A percentile compares a stretch with the other conserved stretches of the same genome.
Evolutionary conservation across 2,888 invertebrate genomes (phyloP).

Genomic region (Pheosia gnoma): DNA sequence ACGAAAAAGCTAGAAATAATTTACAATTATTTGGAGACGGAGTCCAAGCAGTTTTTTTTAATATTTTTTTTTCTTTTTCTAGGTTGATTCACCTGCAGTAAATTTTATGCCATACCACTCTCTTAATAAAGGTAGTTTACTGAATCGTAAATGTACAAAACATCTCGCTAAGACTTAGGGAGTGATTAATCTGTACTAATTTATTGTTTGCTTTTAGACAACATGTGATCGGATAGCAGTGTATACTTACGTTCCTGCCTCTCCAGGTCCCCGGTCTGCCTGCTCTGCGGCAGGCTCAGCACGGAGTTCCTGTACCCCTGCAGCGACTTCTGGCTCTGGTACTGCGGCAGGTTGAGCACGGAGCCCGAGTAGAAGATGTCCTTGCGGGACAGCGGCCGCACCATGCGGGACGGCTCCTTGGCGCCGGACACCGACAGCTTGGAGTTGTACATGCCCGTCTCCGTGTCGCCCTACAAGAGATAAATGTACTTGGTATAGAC

Average conservation of each 20-base stretch:
- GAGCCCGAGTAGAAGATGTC: conserved; percentile 99
- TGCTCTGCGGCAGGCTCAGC: conserved; percentile 90
- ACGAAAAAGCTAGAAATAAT: no score
- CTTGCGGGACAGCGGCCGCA: conserved; percentile 95
- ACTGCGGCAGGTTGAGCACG: conserved; percentile 96
- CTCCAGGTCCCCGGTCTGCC: conserved; percentile 86
- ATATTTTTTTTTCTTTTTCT: no score
- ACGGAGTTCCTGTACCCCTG: conserved; percentile 96
- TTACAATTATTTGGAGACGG: no score
- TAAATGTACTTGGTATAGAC: not conserved
- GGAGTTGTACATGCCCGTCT: conserved; percentile 86
- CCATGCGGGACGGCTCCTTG: conserved; percentile 85
- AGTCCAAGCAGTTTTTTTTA: no score
- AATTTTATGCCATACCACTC: no score
- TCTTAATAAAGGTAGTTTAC: no score
- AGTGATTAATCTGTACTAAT: no score
- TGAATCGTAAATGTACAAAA: no score
- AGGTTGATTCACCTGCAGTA: no score
- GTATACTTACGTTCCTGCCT: conserved; percentile 87
- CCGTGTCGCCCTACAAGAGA: conserved; percentile 80
- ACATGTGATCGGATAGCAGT: no score
- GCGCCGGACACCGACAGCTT: conserved; percentile 85
- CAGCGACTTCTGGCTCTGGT: conserved; percentile 95
- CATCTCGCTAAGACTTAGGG: no score
- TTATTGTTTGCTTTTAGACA: no score